phyloP scores from a whole-genome alignment of 2,888 invertebrate species.

The Melikaiella ostensackeni region DNA sequence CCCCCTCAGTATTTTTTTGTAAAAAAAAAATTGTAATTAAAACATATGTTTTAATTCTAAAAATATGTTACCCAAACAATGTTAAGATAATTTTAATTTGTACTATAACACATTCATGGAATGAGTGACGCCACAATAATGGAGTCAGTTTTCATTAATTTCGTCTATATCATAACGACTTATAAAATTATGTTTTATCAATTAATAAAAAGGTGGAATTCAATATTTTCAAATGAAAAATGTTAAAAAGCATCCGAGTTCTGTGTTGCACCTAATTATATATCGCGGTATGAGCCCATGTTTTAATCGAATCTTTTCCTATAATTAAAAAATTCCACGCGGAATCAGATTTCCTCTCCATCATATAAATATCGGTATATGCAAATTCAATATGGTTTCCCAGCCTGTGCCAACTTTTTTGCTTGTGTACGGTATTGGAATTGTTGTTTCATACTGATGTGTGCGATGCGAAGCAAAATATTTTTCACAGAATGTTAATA shows the following conservation, averaged over 20 bases:
- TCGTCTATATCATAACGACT: no score
- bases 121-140: no score
- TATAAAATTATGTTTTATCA: no score
- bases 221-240: background rate
- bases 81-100: no score
- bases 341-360: slow-evolving; percentile 66
- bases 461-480: background rate
- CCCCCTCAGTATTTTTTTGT: background rate
- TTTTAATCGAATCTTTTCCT: slow-evolving; percentile 61
- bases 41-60: background rate
- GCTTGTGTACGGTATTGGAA: slow-evolving; percentile 29
- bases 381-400: slow-evolving; percentile 58
- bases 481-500: background rate
- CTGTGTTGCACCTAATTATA: slow-evolving; percentile 15
- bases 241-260: background rate
- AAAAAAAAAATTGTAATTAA: background rate
- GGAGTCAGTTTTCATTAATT: no score
- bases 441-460: slow-evolving; percentile 43
- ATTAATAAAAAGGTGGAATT: background rate
- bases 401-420: background rate
- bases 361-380: slow-evolving; percentile 51
- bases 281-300: slow-evolving; percentile 4
- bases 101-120: no score
- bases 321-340: slow-evolving; percentile 74
- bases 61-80: no score